These are phyloP conservation scores for Oriolus oriolus DNA, from an alignment of 2,113 vertebrate species.

Conservation along the genomic window DNA sequence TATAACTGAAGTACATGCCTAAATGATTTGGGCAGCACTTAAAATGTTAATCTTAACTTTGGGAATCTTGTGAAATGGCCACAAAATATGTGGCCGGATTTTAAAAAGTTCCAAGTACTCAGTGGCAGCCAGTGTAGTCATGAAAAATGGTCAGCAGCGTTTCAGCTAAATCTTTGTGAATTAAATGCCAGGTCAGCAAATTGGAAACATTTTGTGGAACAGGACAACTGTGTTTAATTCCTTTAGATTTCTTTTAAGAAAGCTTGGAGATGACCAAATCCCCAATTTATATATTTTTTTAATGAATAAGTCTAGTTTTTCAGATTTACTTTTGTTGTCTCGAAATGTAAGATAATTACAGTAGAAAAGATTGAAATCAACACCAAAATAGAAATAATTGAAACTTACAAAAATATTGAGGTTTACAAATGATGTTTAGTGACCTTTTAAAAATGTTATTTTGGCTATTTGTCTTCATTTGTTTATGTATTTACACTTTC, in stretches of 20 bases:
- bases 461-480: background rate
- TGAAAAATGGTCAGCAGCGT: constrained; percentile 1
- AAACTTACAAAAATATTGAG: background rate
- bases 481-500: background rate
- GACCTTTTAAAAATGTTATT: background rate
- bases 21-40: background rate
- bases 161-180: constrained; percentile 1
- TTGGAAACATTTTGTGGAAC: background rate
- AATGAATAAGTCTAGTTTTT: background rate
- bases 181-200: constrained; percentile 14
- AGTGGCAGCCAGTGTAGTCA: background rate
- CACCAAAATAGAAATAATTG: background rate
- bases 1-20: background rate
- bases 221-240: background rate
- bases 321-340: background rate
- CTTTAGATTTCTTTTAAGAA: background rate
- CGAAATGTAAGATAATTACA: background rate
- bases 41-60: background rate
- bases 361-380: background rate
- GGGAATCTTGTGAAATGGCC: background rate
- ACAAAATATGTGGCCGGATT: background rate
- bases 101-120: background rate
- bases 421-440: background rate
- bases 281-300: background rate
- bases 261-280: background rate